phyloP scores from a whole-genome alignment of 2,113 vertebrate genomes.

The Pachyramphus minor region DNA sequence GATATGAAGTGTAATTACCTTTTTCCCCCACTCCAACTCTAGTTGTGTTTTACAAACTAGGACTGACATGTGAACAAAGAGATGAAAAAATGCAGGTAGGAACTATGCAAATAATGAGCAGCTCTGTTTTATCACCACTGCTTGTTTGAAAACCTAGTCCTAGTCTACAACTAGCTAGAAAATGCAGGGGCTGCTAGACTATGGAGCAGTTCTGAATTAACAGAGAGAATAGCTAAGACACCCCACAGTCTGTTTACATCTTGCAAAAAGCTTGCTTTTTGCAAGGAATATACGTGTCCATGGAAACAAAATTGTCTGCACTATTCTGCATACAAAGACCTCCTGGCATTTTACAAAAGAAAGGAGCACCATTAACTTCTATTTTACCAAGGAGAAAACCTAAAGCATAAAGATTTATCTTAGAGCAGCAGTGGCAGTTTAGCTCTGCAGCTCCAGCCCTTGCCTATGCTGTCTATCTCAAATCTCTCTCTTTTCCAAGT shows the following conservation, averaged over 20 bases:
- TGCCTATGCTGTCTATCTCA: not conserved
- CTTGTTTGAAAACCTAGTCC: not conserved
- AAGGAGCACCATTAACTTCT: not conserved
- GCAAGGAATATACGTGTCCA: not conserved
- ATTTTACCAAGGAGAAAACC: not conserved
- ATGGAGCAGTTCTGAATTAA: not conserved
- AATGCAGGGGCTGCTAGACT: not conserved
- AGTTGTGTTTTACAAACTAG: conserved; percentile 69
- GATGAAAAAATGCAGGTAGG: conserved; percentile 22
- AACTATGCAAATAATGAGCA: conserved; percentile 20
- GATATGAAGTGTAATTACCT: conserved; percentile 57
- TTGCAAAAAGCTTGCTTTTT: not conserved
- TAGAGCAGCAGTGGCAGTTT: not conserved
- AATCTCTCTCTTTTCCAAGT: not conserved
- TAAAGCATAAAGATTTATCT: not conserved
- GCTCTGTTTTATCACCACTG: not conserved
- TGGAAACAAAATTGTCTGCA: not conserved
- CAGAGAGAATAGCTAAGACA: not conserved
- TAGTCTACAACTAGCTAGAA: not conserved
- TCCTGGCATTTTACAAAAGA: not conserved
- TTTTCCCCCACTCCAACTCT: not conserved
- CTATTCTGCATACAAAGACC: not conserved
- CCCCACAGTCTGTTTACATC: not conserved
- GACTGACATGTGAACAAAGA: conserved; percentile 65
- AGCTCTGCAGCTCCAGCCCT: not conserved